Conservation (phyloP, 2,797 vertebrate genomes). For the Trematomus bernacchii region DNA sequence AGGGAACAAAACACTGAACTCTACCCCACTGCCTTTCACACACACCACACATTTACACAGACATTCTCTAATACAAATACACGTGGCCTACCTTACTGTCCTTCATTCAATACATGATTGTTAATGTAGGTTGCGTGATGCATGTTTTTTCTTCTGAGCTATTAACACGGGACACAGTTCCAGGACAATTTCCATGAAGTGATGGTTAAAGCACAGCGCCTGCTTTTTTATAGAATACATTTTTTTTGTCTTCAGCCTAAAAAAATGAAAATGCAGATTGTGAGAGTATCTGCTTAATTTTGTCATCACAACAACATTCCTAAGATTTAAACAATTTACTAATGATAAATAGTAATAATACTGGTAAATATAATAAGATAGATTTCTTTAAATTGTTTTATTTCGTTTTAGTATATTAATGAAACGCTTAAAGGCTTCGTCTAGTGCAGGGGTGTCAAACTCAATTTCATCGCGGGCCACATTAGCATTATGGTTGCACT, state of each 20-base stretch:
- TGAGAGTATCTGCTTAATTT: background rate
- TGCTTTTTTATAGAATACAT: too few relatives aligned
- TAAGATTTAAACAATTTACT: too few relatives aligned
- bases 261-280: background rate
- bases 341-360: too few relatives aligned
- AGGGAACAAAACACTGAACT: slow-evolving; percentile 33
- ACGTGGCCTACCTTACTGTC: background rate
- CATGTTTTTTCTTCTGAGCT: background rate
- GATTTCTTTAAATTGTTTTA: too few relatives aligned
- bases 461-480: too few relatives aligned
- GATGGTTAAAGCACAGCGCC: background rate
- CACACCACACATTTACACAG: background rate
- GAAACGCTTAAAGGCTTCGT: too few relatives aligned
- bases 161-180: background rate
- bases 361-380: too few relatives aligned
- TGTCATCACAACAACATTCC: background rate
- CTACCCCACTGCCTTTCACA: background rate
- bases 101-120: background rate
- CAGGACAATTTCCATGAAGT: background rate
- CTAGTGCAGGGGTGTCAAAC: background rate
- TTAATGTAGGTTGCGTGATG: background rate
- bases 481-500: too few relatives aligned
- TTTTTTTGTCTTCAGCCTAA: background rate
- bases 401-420: too few relatives aligned
- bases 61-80: background rate